A percentile compares a stretch with the other conserved stretches of the same genome.
Conservation (phyloP, 2,797 vertebrate species). For the Halcyon smyrnensis region DNA sequence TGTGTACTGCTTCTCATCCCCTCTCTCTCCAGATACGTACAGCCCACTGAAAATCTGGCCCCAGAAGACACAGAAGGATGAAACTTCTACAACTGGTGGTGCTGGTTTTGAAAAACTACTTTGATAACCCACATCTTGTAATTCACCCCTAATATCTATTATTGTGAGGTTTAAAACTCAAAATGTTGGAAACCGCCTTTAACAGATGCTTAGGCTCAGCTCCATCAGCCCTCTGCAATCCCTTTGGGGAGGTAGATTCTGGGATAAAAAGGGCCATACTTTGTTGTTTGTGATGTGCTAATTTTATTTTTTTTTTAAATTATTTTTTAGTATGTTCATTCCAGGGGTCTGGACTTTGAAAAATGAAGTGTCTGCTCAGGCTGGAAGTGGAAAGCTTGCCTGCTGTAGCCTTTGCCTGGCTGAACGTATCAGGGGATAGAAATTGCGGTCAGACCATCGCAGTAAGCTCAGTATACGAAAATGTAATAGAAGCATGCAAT, state of each 20-base stretch:
- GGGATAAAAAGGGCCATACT: not conserved
- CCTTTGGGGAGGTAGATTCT: not conserved
- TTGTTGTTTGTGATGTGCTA: not conserved
- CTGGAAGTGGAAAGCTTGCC: not conserved
- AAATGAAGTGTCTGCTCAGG: not conserved
- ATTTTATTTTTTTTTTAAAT: not conserved
- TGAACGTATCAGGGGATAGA: not conserved
- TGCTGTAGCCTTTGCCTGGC: not conserved
- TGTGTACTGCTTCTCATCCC: not conserved
- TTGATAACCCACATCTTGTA: not conserved
- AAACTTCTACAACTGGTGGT: not conserved
- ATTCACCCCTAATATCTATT: not conserved
- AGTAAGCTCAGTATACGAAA: not conserved
- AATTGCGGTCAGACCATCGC: not conserved
- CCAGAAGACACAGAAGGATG: not conserved
- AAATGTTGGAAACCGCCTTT: not conserved
- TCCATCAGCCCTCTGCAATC: not conserved
- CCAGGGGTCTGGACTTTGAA: not conserved
- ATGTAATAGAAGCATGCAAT: fast-evolving
- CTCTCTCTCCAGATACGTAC: not conserved
- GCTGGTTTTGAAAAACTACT: not conserved
- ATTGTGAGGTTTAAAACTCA: not conserved
- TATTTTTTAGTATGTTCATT: not conserved
- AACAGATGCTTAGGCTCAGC: not conserved
- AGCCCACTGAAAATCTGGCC: not conserved